A percentile compares a stretch with the other conserved stretches of the same genome.
These are phyloP conservation scores for Prosopocoilus inquinatus DNA, from an alignment of 2,888 invertebrate genomes.

Conservation along the genomic window DNA sequence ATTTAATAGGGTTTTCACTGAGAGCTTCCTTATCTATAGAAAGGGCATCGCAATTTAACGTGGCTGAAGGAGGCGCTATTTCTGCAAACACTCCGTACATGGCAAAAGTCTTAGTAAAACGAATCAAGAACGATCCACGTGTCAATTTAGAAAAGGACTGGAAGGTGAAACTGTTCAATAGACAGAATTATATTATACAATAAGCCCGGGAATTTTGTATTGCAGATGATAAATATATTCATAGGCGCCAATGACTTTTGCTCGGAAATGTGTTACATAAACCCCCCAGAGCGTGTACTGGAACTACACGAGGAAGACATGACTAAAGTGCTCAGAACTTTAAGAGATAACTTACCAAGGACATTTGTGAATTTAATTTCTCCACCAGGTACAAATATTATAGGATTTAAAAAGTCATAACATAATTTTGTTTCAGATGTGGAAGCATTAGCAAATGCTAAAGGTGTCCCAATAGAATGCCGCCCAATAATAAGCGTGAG, in stretches of 20 bases:
- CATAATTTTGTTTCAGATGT: conserved; percentile 42
- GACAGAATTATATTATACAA: background rate
- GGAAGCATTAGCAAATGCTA: conserved; percentile 45
- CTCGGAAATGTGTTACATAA: conserved; percentile 53
- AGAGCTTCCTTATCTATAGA: conserved; percentile 53
- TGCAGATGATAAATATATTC: conserved; percentile 57
- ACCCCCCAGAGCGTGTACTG: conserved; percentile 48
- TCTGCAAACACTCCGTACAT: conserved; percentile 59
- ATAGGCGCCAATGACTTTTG: conserved; percentile 66
- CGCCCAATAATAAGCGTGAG: conserved; percentile 49
- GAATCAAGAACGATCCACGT: conserved; percentile 54
- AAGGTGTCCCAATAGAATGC: conserved; percentile 49
- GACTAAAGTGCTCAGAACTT: conserved; percentile 50
- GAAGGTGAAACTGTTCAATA: conserved; percentile 51
- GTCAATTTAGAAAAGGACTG: conserved; percentile 59
- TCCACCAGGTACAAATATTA: conserved; percentile 55
- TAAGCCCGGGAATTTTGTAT: conserved; percentile 15
- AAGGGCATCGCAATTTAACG: conserved; percentile 55
- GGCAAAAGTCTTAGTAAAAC: conserved; percentile 55
- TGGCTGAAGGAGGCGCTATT: conserved; percentile 60
- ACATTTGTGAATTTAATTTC: conserved; percentile 59
- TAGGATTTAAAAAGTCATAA: background rate
- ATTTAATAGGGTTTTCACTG: conserved; percentile 60
- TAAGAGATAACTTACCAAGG: conserved; percentile 60
- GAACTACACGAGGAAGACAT: conserved; percentile 54